A percentile compares a stretch with the other conserved stretches of the same genome.
Conservation (phyloP, 2,888 invertebrate species). For the Tachystola acroxantha region DNA sequence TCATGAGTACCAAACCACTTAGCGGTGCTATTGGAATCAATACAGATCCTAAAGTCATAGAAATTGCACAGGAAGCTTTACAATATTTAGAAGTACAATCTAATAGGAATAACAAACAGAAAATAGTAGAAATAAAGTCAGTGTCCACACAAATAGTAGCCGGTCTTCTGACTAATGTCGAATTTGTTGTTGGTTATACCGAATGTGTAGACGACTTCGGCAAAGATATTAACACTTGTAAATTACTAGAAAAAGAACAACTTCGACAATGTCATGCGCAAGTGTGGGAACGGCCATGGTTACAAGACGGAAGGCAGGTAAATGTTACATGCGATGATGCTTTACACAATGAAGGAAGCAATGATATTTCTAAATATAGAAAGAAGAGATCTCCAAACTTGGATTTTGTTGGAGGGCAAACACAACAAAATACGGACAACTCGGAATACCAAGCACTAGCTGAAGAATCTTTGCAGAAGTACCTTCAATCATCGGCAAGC, state of each 20-base stretch:
- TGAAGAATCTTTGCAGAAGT: constrained; percentile 24
- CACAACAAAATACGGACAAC: neutral
- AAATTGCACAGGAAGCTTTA: constrained; percentile 53
- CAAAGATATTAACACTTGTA: constrained; percentile 32
- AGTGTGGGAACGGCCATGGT: constrained; percentile 79
- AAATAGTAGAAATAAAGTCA: constrained; percentile 54
- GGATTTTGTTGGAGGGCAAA: neutral
- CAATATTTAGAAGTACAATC: constrained; percentile 53
- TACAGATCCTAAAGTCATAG: constrained; percentile 32
- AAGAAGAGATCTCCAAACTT: neutral
- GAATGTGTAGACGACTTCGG: constrained; percentile 60
- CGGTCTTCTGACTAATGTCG: constrained; percentile 76
- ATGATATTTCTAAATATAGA: neutral
- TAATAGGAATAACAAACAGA: constrained; percentile 43
- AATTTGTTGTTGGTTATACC: constrained; percentile 76
- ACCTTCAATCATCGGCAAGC: constrained; percentile 12
- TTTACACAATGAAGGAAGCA: neutral
- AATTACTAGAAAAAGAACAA: constrained; percentile 38
- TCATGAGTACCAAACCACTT: constrained; percentile 23
- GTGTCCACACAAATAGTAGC: constrained; percentile 72
- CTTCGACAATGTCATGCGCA: constrained; percentile 43
- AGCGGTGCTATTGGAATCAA: constrained; percentile 17
- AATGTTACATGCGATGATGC: constrained; percentile 44
- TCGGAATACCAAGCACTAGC: constrained; percentile 17
- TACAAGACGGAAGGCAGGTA: constrained; percentile 59